phyloP scores from a whole-genome alignment of 53 echinoderm and acorn worm species.

The Mesocentrotus franciscanus region DNA sequence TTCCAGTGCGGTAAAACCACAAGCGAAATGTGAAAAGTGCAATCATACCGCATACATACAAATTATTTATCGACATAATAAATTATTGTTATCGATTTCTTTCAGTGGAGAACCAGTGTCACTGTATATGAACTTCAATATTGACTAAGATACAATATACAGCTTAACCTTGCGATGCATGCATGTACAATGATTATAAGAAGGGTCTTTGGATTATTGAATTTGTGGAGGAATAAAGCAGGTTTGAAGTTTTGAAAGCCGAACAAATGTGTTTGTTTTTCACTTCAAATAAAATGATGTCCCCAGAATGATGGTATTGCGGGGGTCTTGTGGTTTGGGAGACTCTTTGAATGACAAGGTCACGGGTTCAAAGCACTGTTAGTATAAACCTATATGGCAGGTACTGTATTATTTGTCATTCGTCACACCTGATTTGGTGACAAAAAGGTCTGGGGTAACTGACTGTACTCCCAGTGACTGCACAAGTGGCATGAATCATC shows the following conservation, averaged over 20 bases:
- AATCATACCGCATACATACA: constrained; percentile 1
- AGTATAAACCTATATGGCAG: not conserved
- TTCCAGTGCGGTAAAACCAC: constrained; percentile 7
- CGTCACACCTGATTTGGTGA: not conserved
- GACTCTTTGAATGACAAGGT: not conserved
- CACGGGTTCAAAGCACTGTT: constrained; percentile 38
- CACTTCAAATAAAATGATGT: not conserved
- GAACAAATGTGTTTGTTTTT: not conserved
- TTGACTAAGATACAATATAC: not conserved
- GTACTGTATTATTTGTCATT: not conserved
- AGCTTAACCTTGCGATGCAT: not conserved
- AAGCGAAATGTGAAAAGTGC: not conserved
- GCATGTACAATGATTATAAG: not conserved
- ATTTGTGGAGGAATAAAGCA: constrained; percentile 1
- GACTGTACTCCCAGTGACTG: not conserved
- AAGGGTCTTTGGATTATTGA: not conserved
- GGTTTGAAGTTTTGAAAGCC: not conserved
- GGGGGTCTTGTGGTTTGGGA: constrained; percentile 27
- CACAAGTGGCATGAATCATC: not conserved
- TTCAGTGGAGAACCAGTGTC: not conserved
- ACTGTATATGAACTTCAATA: not conserved
- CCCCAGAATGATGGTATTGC: not conserved
- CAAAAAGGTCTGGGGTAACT: not conserved
- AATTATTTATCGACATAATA: not conserved
- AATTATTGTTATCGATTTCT: not conserved